Percentiles rank a stretch among this genome's conserved stretches.
These are phyloP conservation scores for Heliothis peltigera DNA, from an alignment of 2,888 invertebrate species.

Conservation along the genomic window DNA sequence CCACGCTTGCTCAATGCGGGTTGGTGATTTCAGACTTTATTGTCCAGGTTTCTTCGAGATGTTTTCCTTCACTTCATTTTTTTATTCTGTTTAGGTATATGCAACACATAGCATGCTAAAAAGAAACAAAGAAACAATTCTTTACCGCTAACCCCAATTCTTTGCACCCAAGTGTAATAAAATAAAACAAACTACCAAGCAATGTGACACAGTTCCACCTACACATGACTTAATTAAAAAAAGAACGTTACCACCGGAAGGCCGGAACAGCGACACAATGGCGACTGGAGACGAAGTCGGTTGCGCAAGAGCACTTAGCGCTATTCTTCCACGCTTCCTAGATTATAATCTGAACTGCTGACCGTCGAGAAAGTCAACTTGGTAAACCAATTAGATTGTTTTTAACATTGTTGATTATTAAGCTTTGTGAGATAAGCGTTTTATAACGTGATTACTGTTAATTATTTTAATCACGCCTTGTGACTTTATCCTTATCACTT, in stretches of 20 bases:
- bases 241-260: conserved; percentile 63
- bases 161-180: not conserved
- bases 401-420: conserved; percentile 47
- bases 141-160: not conserved
- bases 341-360: conserved; percentile 63
- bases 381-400: conserved; percentile 54
- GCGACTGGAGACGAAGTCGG: conserved; percentile 57
- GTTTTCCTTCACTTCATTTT: no score
- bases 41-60: no score
- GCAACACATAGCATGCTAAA: no score
- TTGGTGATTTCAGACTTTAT: no score
- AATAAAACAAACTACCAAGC: conserved; percentile 12
- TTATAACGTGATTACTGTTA: conserved; percentile 15
- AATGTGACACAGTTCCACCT: conserved; percentile 43
- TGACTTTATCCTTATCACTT: no score
- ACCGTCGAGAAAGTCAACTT: conserved; percentile 60
- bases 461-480: not conserved
- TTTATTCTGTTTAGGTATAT: no score
- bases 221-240: conserved; percentile 58
- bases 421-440: conserved; percentile 11
- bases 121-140: no score
- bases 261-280: conserved; percentile 70
- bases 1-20: no score
- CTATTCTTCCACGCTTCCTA: conserved; percentile 64
- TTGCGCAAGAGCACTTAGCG: conserved; percentile 58